phyloP scores from a whole-genome alignment of 1,140 invertebrate species.

The Eufriesea mexicana region DNA sequence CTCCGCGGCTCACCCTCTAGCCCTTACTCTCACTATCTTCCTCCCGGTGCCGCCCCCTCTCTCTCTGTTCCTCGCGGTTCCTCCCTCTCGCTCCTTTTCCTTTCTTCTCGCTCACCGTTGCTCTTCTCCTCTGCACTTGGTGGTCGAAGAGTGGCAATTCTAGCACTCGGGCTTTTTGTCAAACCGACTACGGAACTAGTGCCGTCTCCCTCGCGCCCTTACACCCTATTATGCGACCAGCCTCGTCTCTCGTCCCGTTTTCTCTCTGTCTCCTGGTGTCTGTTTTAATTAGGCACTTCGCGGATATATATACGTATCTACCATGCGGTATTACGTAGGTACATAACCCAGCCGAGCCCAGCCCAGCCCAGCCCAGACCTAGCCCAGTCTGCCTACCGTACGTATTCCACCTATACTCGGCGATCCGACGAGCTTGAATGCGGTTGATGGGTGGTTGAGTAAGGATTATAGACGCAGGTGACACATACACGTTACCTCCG shows the following conservation, averaged over 20 bases:
- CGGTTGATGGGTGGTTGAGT: constrained; percentile 79
- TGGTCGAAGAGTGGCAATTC: constrained; percentile 81
- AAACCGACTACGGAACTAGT: constrained; percentile 74
- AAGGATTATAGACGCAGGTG: constrained; percentile 80
- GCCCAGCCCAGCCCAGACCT: constrained; percentile 51
- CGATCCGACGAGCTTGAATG: constrained; percentile 76
- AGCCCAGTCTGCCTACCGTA: constrained; percentile 56
- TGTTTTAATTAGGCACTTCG: constrained; percentile 83
- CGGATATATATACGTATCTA: constrained; percentile 68
- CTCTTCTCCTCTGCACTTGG: constrained; percentile 77
- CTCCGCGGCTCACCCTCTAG: constrained; percentile 67
- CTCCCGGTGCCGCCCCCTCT: constrained; percentile 53
- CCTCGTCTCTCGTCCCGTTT: constrained; percentile 61
- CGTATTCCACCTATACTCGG: constrained; percentile 74
- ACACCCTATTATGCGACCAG: constrained; percentile 71
- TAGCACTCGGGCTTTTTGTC: constrained; percentile 79
- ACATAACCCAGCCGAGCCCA: constrained; percentile 57
- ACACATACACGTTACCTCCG: constrained; percentile 64
- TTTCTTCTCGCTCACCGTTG: constrained; percentile 63
- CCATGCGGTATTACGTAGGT: constrained; percentile 60
- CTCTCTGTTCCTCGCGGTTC: constrained; percentile 25
- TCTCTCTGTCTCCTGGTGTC: constrained; percentile 77
- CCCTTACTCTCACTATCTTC: constrained; percentile 56
- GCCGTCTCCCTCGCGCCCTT: constrained; percentile 71
- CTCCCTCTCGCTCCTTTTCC: constrained; percentile 49